These are phyloP conservation scores for Tachina fera DNA, from an alignment of 2,888 invertebrate genomes.

Conservation along the genomic window DNA sequence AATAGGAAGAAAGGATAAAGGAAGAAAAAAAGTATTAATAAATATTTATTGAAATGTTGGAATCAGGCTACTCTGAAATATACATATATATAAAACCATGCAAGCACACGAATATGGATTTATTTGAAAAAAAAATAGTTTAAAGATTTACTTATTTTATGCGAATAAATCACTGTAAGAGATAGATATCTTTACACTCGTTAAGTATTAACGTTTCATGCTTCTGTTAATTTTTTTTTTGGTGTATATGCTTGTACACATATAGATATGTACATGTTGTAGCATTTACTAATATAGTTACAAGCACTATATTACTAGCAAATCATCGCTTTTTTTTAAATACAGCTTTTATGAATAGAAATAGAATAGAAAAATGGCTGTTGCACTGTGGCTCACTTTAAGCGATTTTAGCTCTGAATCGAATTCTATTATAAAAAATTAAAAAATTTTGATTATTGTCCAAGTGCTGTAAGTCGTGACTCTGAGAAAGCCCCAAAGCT, in stretches of 20 bases:
- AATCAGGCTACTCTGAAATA: slow-evolving; percentile 13
- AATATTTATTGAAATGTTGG: slow-evolving; percentile 46
- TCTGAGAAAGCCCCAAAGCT: too few relatives aligned
- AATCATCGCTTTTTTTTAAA: slow-evolving; percentile 19
- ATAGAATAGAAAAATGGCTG: not conserved
- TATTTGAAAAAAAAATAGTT: slow-evolving; percentile 32
- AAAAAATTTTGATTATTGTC: too few relatives aligned
- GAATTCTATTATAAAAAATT: too few relatives aligned
- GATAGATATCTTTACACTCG: slow-evolving; percentile 52
- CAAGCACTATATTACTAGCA: slow-evolving; percentile 21
- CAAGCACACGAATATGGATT: not conserved
- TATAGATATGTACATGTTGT: not conserved
- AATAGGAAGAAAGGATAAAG: not conserved
- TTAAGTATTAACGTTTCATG: slow-evolving; percentile 54
- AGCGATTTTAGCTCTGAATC: not conserved
- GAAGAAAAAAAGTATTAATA: slow-evolving; percentile 1
- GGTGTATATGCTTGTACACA: not conserved
- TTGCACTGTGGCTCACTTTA: slow-evolving; percentile 1
- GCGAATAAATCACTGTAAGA: slow-evolving; percentile 57
- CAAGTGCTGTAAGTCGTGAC: too few relatives aligned
- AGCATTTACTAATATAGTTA: slow-evolving; percentile 8
- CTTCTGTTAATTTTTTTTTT: slow-evolving; percentile 11
- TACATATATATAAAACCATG: not conserved
- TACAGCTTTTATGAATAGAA: slow-evolving; percentile 14
- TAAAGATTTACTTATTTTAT: slow-evolving; percentile 53